phyloP scores from a whole-genome alignment of 2,113 vertebrate genomes.

The Sclerurus mexicanus region DNA sequence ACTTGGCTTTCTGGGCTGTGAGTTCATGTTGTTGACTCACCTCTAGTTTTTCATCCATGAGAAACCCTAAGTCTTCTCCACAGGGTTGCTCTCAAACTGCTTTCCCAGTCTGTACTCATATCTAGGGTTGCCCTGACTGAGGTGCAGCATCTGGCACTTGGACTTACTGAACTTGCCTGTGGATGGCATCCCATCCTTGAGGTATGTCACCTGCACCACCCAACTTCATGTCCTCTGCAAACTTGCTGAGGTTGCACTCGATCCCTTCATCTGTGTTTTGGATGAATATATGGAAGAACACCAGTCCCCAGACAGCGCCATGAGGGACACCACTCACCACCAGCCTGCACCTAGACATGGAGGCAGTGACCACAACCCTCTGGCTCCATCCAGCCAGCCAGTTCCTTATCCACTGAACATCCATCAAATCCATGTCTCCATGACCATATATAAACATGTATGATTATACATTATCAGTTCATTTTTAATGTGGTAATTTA shows the following conservation, averaged over 20 bases:
- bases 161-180: neutral
- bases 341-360: neutral
- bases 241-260: neutral
- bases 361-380: neutral
- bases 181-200: neutral
- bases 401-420: neutral
- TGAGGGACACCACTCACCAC: neutral
- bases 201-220: neutral
- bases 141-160: neutral
- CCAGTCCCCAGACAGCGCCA: neutral
- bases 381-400: neutral
- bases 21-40: neutral
- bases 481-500: neutral
- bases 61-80: neutral
- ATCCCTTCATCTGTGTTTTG: neutral
- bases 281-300: neutral
- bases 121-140: neutral
- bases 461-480: neutral
- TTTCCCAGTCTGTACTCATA: neutral
- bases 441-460: neutral
- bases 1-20: neutral
- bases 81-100: neutral
- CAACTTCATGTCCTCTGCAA: accelerated
- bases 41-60: neutral
- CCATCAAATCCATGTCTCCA: neutral